These are phyloP conservation scores for Drosophila ercepeae DNA, from an alignment of 1,140 invertebrate genomes.

Conservation along the genomic window DNA sequence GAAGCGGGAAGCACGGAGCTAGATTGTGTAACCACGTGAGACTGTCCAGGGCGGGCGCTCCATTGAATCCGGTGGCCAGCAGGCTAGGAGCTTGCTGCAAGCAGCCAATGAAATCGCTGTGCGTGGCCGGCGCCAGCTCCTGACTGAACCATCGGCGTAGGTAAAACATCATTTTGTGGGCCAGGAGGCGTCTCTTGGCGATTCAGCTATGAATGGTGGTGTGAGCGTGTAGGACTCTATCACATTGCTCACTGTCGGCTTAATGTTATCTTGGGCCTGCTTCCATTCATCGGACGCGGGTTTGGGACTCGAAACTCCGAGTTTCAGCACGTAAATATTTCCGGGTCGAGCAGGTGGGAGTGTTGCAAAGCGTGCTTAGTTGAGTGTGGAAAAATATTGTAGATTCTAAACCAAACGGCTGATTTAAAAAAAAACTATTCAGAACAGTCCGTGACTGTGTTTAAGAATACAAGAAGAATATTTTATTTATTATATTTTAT, in stretches of 20 bases:
- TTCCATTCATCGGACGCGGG: constrained; percentile 36
- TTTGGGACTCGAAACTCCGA: neutral
- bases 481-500: no score
- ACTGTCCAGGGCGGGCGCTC: constrained; percentile 70
- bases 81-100: constrained; percentile 63
- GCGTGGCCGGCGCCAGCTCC: constrained; percentile 58
- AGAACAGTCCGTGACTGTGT: no score
- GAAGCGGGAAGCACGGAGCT: constrained; percentile 89
- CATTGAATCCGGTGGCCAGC: constrained; percentile 39
- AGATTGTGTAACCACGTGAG: constrained; percentile 88
- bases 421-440: neutral
- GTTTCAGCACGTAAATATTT: constrained; percentile 26
- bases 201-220: neutral
- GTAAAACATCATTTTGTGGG: constrained; percentile 56
- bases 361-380: neutral
- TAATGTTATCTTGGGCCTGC: neutral
- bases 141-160: constrained; percentile 75
- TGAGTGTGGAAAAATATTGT: neutral
- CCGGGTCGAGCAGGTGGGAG: neutral
- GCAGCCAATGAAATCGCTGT: constrained; percentile 64
- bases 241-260: constrained; percentile 23
- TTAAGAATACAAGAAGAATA: no score
- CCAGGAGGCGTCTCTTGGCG: neutral
- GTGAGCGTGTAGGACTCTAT: neutral
- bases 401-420: neutral